Percentiles rank a stretch among this genome's conserved stretches.
phyloP scores from a whole-genome alignment of 2,113 vertebrate species.

The Zeus faber region DNA sequence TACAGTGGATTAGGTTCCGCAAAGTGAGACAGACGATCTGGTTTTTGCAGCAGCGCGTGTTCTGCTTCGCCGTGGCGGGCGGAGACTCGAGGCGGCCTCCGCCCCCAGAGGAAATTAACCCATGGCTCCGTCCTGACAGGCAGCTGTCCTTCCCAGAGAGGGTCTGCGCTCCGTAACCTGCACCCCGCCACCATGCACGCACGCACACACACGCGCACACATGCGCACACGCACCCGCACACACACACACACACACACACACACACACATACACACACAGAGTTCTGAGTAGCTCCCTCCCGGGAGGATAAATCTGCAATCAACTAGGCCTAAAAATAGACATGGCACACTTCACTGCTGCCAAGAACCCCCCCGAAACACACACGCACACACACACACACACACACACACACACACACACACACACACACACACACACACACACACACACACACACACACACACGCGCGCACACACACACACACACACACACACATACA shows the following conservation, averaged over 20 bases:
- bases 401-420: slow-evolving; percentile 19
- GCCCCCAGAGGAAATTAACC: slow-evolving; percentile 76
- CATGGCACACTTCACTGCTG: slow-evolving; percentile 63
- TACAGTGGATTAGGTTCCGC: slow-evolving; percentile 9
- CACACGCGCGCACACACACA: slow-evolving; percentile 19
- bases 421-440: slow-evolving; percentile 6
- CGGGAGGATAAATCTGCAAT: slow-evolving; percentile 78
- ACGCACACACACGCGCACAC: slow-evolving; percentile 13
- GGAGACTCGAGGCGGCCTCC: slow-evolving; percentile 50
- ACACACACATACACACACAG: slow-evolving; percentile 32
- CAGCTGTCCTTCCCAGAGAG: slow-evolving; percentile 73
- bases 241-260: slow-evolving; percentile 32
- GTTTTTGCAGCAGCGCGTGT: slow-evolving; percentile 8
- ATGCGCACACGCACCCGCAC: slow-evolving; percentile 9
- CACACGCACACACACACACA: slow-evolving; percentile 9
- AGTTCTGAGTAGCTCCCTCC: slow-evolving; percentile 48
- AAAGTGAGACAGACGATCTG: slow-evolving; percentile 21
- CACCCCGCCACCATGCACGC: slow-evolving; percentile 27
- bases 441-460: slow-evolving; percentile 12
- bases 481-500: slow-evolving; percentile 12
- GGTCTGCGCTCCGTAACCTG: slow-evolving; percentile 58
- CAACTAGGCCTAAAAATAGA: slow-evolving; percentile 77
- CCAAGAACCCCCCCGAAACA: slow-evolving; percentile 34
- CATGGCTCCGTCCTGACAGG: slow-evolving; percentile 72
- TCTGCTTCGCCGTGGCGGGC: not conserved